Evolutionary conservation across 2,888 invertebrate species (phyloP).

Genomic region (Adelognathus sp.): DNA sequence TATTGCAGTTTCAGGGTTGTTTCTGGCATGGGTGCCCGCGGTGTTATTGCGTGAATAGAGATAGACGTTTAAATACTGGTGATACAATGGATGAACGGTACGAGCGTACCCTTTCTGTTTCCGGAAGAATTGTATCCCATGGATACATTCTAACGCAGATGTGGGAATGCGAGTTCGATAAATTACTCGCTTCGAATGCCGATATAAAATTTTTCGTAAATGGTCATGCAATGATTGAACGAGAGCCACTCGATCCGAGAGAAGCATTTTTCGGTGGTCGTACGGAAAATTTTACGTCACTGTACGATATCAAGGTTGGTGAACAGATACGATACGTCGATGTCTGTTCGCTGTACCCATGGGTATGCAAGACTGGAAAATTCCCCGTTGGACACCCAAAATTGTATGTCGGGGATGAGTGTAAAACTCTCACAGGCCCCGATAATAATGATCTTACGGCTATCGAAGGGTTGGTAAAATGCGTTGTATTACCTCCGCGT

Average conservation of each 20-base stretch:
- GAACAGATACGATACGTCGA: too few relatives aligned
- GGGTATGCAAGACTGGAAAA: too few relatives aligned
- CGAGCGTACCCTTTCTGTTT: not conserved
- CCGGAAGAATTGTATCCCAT: not conserved
- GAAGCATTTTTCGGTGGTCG: too few relatives aligned
- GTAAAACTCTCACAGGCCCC: too few relatives aligned
- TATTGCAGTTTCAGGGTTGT: constrained; percentile 13
- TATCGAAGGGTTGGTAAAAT: constrained; percentile 63
- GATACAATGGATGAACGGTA: not conserved
- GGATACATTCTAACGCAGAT: not conserved
- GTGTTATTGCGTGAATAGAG: not conserved
- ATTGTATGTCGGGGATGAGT: constrained; percentile 45
- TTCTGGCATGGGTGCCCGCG: not conserved
- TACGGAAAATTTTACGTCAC: constrained; percentile 43
- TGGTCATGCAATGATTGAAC: not conserved
- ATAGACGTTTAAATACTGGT: not conserved
- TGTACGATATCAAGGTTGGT: constrained; percentile 45
- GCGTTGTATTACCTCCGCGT: constrained; percentile 63
- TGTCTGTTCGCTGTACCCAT: too few relatives aligned
- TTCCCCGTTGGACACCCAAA: constrained; percentile 68
- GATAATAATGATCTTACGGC: not conserved
- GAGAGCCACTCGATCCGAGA: constrained; percentile 2
- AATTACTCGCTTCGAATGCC: too few relatives aligned
- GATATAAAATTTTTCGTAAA: too few relatives aligned
- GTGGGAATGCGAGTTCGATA: not conserved